phyloP scores from a whole-genome alignment of 2,888 invertebrate genomes.

The Xylota sylvarum region DNA sequence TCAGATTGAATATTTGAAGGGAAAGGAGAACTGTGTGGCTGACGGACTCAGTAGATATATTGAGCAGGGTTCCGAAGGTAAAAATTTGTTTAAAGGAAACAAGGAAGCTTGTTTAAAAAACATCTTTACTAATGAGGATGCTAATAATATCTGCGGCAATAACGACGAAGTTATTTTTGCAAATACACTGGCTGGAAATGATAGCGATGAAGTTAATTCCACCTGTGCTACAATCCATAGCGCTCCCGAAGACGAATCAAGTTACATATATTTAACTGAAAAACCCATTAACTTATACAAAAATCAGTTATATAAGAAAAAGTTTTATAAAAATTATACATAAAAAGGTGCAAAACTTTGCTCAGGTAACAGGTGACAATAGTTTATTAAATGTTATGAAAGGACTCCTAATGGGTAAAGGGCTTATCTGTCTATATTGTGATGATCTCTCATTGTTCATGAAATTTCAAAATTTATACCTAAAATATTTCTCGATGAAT shows the following conservation, averaged over 20 bases:
- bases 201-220: slow-evolving; percentile 18
- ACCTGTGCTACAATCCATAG: slow-evolving; percentile 41
- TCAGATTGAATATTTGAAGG: background rate
- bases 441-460: slow-evolving; percentile 32
- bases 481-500: slow-evolving; percentile 43
- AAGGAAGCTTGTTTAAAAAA: background rate
- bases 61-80: background rate
- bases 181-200: background rate
- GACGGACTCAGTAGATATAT: background rate
- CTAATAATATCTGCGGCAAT: slow-evolving; percentile 47
- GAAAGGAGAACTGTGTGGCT: background rate
- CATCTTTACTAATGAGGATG: background rate
- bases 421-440: slow-evolving; percentile 8
- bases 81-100: background rate
- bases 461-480: slow-evolving; percentile 49
- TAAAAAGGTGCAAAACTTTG: slow-evolving; percentile 11
- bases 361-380: background rate
- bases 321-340: slow-evolving; percentile 16
- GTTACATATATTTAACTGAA: slow-evolving; percentile 57
- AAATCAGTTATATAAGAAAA: slow-evolving; percentile 20
- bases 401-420: background rate
- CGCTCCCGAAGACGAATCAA: background rate
- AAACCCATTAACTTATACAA: slow-evolving; percentile 46
- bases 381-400: slow-evolving; percentile 17
- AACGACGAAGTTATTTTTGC: slow-evolving; percentile 15